Conservation (phyloP, 2,888 invertebrate species). For the Ormyrus rosae region DNA sequence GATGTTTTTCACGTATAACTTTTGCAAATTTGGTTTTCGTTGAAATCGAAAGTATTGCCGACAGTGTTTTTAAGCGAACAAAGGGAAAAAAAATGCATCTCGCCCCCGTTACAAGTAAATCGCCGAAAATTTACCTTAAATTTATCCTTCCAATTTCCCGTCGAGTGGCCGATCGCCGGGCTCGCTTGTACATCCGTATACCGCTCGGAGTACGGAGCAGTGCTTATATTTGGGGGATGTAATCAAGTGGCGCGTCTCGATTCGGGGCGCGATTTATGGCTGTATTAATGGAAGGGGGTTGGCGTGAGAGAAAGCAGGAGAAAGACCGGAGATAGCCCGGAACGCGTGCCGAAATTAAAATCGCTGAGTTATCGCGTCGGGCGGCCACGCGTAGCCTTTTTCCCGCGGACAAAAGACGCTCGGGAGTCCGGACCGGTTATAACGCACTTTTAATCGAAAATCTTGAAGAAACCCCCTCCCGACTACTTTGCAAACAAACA, state of each 20-base stretch:
- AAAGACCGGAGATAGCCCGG: not conserved
- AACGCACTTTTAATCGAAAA: too few relatives aligned
- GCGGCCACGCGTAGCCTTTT: constrained; percentile 15
- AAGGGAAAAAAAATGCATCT: too few relatives aligned
- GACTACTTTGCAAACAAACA: too few relatives aligned
- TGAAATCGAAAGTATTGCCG: too few relatives aligned
- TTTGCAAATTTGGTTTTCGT: too few relatives aligned
- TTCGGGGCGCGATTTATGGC: constrained; percentile 45
- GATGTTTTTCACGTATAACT: too few relatives aligned
- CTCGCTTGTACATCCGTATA: not conserved
- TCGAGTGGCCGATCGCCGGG: not conserved
- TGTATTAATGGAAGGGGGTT: constrained; percentile 33
- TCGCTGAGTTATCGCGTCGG: constrained; percentile 52
- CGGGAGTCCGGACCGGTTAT: too few relatives aligned
- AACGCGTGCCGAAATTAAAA: constrained; percentile 49
- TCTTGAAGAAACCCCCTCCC: too few relatives aligned
- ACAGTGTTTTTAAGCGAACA: too few relatives aligned
- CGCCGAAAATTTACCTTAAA: too few relatives aligned
- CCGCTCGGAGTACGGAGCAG: not conserved
- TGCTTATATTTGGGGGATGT: constrained; percentile 1
- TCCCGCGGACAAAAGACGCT: constrained; percentile 15
- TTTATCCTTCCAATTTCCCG: too few relatives aligned
- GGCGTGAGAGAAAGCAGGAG: not conserved
- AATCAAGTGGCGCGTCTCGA: constrained; percentile 52
- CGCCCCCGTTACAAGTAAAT: too few relatives aligned